Conservation (phyloP, 2,797 vertebrate genomes). For the Neolamprologus multifasciatus region DNA sequence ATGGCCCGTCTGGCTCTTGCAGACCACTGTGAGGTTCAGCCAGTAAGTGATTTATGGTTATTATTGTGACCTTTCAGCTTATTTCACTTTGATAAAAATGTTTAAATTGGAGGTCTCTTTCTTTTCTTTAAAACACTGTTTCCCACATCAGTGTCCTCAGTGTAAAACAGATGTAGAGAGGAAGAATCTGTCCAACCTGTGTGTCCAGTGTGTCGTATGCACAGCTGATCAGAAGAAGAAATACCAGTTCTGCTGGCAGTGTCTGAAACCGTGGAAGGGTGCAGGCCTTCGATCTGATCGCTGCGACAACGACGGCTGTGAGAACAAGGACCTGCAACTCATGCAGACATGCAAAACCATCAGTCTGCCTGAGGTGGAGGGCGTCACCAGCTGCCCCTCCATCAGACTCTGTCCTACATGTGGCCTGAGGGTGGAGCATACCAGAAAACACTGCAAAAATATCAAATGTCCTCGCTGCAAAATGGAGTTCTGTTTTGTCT, state of each 20-base stretch:
- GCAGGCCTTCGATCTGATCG: background rate
- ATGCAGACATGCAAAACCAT: slow-evolving; percentile 13
- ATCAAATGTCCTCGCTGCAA: slow-evolving; percentile 26
- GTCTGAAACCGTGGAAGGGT: slow-evolving; percentile 40
- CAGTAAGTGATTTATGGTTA: no score
- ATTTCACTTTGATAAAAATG: accelerated
- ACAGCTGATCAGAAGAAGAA: background rate
- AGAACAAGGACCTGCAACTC: slow-evolving; percentile 18
- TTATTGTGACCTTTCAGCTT: no score
- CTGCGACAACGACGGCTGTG: slow-evolving; percentile 28
- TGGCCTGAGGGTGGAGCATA: slow-evolving; percentile 41
- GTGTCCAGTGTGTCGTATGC: slow-evolving; percentile 50
- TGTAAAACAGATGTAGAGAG: slow-evolving; percentile 44
- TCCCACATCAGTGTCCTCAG: slow-evolving; percentile 33
- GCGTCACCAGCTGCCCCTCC: slow-evolving; percentile 24
- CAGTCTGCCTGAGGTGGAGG: background rate
- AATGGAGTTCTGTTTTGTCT: slow-evolving; percentile 50
- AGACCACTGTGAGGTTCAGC: slow-evolving; percentile 10
- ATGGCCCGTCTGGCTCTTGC: slow-evolving; percentile 49
- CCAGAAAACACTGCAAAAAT: slow-evolving; percentile 27
- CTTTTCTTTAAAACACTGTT: background rate
- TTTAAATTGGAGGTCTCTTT: background rate
- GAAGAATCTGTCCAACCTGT: slow-evolving; percentile 29
- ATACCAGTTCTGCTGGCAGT: slow-evolving; percentile 66
- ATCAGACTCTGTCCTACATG: slow-evolving; percentile 54